phyloP scores from a whole-genome alignment of 1,140 invertebrate species.

The Colletes gigas region DNA sequence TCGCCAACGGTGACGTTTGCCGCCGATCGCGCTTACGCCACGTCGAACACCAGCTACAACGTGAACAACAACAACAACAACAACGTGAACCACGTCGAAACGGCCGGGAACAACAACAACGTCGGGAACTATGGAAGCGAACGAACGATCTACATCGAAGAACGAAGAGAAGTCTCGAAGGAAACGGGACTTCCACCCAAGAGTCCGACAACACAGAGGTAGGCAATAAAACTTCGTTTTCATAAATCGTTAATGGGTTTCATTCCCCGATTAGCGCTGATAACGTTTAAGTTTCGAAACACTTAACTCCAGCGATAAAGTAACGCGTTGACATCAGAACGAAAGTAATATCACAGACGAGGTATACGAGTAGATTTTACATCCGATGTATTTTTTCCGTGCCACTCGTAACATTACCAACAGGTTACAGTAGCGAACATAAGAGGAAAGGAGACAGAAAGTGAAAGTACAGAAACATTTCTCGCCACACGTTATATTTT shows the following conservation, averaged over 20 bases:
- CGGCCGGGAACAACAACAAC: constrained; percentile 69
- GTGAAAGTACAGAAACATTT: too few relatives aligned
- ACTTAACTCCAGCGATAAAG: background rate
- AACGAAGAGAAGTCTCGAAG: constrained; percentile 81
- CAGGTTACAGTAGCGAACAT: too few relatives aligned
- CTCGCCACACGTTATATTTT: too few relatives aligned
- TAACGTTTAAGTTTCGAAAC: background rate
- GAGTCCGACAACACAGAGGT: constrained; percentile 88
- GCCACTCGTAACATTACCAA: too few relatives aligned
- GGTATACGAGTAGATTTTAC: too few relatives aligned
- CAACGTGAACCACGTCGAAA: constrained; percentile 65
- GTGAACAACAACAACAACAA: constrained; percentile 68
- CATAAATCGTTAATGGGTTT: background rate
- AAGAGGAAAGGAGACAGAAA: too few relatives aligned
- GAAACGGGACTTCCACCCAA: constrained; percentile 85
- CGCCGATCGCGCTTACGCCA: constrained; percentile 71
- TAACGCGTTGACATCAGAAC: background rate
- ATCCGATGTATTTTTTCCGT: too few relatives aligned
- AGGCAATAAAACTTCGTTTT: constrained; percentile 53
- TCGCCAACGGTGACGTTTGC: constrained; percentile 83
- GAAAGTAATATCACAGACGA: background rate
- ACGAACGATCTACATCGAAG: constrained; percentile 76
- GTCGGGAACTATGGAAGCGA: constrained; percentile 68
- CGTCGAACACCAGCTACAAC: constrained; percentile 72
- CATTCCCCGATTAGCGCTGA: background rate